Evolutionary conservation across 2,888 invertebrate genomes (phyloP).

Genomic region (Amaurobius ferox): DNA sequence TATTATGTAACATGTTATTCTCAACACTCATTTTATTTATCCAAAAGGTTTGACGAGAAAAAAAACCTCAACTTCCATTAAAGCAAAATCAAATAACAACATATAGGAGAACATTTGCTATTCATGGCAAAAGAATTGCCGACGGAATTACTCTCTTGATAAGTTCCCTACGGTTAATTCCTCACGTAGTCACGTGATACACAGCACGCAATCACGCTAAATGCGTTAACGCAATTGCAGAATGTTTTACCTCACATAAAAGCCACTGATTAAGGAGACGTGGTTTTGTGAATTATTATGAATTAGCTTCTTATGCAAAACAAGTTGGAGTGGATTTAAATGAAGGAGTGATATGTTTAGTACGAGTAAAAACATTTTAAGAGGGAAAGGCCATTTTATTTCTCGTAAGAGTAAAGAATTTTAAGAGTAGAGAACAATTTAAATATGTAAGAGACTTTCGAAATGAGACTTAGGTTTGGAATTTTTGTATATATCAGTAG

Average conservation of each 20-base stretch:
- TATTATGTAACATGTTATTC: no score
- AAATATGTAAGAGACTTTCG: no score
- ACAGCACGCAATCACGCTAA: conserved; percentile 9
- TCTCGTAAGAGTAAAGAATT: no score
- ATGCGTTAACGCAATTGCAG: not conserved
- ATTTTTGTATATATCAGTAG: no score
- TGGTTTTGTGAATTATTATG: not conserved
- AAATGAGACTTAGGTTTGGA: no score
- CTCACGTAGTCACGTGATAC: conserved; percentile 5
- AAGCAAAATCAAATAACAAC: not conserved
- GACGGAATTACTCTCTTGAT: not conserved
- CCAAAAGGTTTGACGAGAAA: not conserved
- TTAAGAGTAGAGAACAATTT: no score
- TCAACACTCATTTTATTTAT: not conserved
- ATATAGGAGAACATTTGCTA: not conserved
- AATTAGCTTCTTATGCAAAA: no score
- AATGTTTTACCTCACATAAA: not conserved
- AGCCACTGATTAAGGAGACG: not conserved
- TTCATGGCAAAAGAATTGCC: not conserved
- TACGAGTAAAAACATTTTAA: no score
- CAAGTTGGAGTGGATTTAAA: no score
- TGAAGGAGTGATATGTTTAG: no score
- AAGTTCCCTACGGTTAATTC: not conserved
- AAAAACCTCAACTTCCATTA: not conserved
- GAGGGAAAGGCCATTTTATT: no score